Conservation (phyloP, 2,888 invertebrate species). For the Callyntrura sp. region DNA sequence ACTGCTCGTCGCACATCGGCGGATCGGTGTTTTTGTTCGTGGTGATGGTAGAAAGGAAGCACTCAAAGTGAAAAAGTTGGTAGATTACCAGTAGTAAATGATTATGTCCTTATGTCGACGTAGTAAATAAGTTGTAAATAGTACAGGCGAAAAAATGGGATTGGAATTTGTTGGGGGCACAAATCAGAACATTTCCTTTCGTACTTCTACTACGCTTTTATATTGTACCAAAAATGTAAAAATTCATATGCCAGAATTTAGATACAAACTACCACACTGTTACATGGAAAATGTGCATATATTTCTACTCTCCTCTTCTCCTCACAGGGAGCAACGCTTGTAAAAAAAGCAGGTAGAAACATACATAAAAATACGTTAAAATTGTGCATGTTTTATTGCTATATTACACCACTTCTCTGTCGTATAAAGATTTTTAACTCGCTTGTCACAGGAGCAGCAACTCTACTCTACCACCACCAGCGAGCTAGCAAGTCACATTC, state of each 20-base stretch:
- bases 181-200: constrained; percentile 70
- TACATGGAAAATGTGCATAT: background rate
- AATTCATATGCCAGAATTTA: background rate
- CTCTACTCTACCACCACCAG: background rate
- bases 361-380: constrained; percentile 52
- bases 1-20: constrained; percentile 2
- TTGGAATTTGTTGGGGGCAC: constrained; percentile 76
- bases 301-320: constrained; percentile 14
- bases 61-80: constrained; percentile 64
- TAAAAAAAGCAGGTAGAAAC: constrained; percentile 54
- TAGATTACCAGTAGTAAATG: constrained; percentile 67
- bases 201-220: constrained; percentile 35
- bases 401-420: constrained; percentile 32
- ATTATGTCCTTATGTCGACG: constrained; percentile 66
- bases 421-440: constrained; percentile 51
- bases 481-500: constrained; percentile 43
- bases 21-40: constrained; percentile 48
- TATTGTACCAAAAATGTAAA: background rate
- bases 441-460: constrained; percentile 48
- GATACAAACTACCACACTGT: too few relatives aligned
- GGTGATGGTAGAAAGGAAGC: constrained; percentile 64
- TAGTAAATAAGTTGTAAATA: constrained; percentile 78
- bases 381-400: constrained; percentile 52
- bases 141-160: constrained; percentile 65
- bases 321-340: background rate